Percentiles rank a stretch among this genome's conserved stretches.
Conservation (phyloP, 2,113 vertebrate species). For the Electrona antarctica region DNA sequence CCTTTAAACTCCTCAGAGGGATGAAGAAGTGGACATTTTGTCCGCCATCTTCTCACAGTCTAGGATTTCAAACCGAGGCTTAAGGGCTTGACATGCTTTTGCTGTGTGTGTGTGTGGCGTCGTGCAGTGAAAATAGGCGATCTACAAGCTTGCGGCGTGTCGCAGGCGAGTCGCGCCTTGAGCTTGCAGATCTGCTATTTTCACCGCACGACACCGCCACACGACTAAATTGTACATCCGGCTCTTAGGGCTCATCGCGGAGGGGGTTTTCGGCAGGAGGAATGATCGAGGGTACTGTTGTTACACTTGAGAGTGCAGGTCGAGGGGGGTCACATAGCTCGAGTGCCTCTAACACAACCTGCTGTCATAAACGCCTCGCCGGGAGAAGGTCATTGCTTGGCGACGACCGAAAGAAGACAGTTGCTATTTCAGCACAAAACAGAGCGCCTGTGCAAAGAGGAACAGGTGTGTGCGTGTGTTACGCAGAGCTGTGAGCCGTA, state of each 20-base stretch:
- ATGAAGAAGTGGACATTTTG: conserved; percentile 35
- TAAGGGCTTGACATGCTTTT: too few species aligned
- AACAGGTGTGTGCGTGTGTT: conserved; percentile 34
- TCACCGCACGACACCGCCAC: too few species aligned
- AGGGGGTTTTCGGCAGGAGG: neutral
- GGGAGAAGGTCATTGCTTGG: conserved; percentile 17
- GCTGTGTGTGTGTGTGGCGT: too few species aligned
- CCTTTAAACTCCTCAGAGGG: neutral
- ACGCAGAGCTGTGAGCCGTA: neutral
- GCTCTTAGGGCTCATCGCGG: neutral
- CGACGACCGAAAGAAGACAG: conserved; percentile 27
- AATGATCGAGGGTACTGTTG: conserved; percentile 16
- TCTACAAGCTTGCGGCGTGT: too few species aligned
- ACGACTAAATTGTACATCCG: too few species aligned
- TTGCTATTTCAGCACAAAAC: conserved; percentile 45
- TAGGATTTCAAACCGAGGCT: conserved; percentile 52
- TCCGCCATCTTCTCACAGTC: conserved; percentile 36
- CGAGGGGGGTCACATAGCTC: conserved; percentile 23
- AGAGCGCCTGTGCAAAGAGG: neutral
- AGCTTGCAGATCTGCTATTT: too few species aligned
- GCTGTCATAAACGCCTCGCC: conserved; percentile 55
- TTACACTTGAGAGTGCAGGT: conserved; percentile 8
- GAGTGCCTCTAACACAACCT: conserved; percentile 48
- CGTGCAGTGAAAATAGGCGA: too few species aligned
- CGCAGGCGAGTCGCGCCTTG: too few species aligned